Conservation (phyloP, 2,797 vertebrate genomes). For the Rousettus madagascariensis region DNA sequence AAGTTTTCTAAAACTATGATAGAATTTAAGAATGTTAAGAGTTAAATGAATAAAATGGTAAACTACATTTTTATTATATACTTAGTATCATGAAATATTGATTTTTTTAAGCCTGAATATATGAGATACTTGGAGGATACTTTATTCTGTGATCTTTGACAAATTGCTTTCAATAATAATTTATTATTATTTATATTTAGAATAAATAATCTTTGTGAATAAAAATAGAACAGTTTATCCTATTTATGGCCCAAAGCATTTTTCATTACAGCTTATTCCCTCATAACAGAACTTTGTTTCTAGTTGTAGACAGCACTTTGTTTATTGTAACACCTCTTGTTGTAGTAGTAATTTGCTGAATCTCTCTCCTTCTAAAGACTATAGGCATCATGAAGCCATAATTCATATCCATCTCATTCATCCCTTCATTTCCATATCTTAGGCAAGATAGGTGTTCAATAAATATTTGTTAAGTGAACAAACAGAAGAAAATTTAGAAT, state of each 20-base stretch:
- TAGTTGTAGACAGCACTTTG: not conserved
- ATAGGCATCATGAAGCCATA: not conserved
- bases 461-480: not conserved
- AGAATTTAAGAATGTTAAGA: not conserved
- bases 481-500: not conserved
- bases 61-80: not conserved
- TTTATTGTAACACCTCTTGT: not conserved
- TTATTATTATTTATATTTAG: not conserved
- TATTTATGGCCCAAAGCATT: not conserved
- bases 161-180: not conserved
- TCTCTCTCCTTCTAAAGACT: not conserved
- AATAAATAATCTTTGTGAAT: not conserved
- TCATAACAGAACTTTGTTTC: not conserved
- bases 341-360: not conserved
- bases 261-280: not conserved
- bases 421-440: not conserved
- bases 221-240: not conserved
- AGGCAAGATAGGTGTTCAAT: not conserved
- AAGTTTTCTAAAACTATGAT: not conserved
- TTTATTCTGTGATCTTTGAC: not conserved
- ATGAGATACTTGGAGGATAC: not conserved
- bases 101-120: not conserved
- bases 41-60: not conserved
- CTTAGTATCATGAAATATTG: not conserved
- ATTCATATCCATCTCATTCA: not conserved